Percentiles rank a stretch among this genome's conserved stretches.
Evolutionary conservation across 2,113 vertebrate species (phyloP).

Genomic region (Gobio gobio): DNA sequence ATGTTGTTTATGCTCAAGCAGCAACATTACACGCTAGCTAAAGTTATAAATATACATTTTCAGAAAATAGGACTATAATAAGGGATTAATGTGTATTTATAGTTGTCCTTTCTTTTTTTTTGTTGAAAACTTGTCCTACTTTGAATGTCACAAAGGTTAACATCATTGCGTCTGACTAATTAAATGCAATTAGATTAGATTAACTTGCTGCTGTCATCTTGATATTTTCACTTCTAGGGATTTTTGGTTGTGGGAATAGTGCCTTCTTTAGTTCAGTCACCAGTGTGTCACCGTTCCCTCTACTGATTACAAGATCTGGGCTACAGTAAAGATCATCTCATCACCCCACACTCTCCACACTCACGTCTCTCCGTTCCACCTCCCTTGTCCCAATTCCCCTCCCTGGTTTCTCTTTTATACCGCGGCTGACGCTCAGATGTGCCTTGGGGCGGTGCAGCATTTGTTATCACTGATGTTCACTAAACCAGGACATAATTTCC

Average conservation of each 20-base stretch:
- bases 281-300: background rate
- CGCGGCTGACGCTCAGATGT: constrained; percentile 18
- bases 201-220: background rate
- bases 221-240: background rate
- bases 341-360: background rate
- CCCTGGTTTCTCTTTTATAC: background rate
- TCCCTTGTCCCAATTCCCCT: constrained; percentile 13
- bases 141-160: constrained; percentile 20
- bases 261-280: constrained; percentile 42
- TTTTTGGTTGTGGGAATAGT: constrained; percentile 9
- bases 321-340: constrained; percentile 19
- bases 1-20: no score
- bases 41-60: background rate
- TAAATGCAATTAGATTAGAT: constrained; percentile 3
- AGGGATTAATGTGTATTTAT: background rate
- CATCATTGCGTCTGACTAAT: constrained; percentile 2
- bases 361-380: background rate
- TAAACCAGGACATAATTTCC: background rate
- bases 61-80: background rate
- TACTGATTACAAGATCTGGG: background rate
- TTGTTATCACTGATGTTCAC: constrained; percentile 23
- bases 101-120: background rate
- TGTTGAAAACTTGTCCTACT: constrained; percentile 9
- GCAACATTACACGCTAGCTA: no score
- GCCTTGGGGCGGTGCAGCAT: background rate